Evolutionary conservation across 2,888 invertebrate genomes (phyloP).

Genomic region (Sarcophaga subvicina): DNA sequence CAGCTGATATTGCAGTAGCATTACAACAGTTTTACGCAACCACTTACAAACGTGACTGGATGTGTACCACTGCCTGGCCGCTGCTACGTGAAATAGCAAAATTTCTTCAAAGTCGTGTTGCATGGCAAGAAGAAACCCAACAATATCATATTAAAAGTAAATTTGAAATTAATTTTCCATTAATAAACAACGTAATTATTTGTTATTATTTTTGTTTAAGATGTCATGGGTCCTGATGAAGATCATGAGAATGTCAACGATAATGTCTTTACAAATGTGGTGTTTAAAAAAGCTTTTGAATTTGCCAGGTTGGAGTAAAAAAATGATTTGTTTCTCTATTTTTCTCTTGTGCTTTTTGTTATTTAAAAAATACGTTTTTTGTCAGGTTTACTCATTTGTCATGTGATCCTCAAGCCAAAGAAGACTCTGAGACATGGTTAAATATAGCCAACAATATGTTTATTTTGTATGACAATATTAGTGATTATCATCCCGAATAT

Average conservation of each 20-base stretch:
- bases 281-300: constrained; percentile 84
- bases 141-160: constrained; percentile 83
- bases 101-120: constrained; percentile 84
- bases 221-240: constrained; percentile 86
- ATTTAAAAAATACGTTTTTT: neutral
- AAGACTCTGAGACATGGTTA: constrained; percentile 71
- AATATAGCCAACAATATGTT: constrained; percentile 83
- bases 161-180: constrained; percentile 1
- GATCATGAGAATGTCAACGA: constrained; percentile 84
- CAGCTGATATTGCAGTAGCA: constrained; percentile 84
- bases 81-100: constrained; percentile 84
- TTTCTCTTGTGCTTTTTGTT: neutral
- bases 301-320: constrained; percentile 82
- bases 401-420: constrained; percentile 60
- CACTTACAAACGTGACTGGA: constrained; percentile 76
- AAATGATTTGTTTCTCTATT: neutral
- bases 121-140: constrained; percentile 82
- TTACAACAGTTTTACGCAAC: constrained; percentile 76
- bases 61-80: constrained; percentile 83
- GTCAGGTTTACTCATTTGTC: constrained; percentile 57
- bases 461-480: constrained; percentile 82
- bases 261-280: constrained; percentile 84
- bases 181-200: no score
- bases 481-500: constrained; percentile 85
- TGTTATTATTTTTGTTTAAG: constrained; percentile 73